Evolutionary conservation across 2,113 vertebrate species (phyloP), one percentile per base, ranked within the genome.

Genomic region (Perccottus glenii): DNA sequence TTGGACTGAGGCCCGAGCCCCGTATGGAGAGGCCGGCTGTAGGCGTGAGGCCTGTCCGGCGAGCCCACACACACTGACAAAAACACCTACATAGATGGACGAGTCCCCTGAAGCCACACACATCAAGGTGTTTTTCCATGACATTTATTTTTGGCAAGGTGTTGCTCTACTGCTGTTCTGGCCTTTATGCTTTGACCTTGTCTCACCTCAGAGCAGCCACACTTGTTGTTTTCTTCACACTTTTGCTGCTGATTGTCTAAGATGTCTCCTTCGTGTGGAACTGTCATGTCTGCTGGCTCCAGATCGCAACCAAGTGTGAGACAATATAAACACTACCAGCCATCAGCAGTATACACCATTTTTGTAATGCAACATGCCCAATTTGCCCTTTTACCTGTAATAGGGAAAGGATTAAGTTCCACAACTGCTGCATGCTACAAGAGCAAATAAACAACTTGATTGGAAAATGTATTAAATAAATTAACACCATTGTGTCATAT

Each of bases 1-100:
- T 68, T 87, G 89, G 86, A 89, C 90, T 81, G 67, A 78, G 79
- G 81, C 75, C 80, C 59, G 11, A 19, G 73, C 78, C 65, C 48
- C 73, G 48, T 49, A 68, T 75, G n/a, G 47, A 59, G 70, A 73
- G 78, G 49, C 64, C 63, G 61, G 68, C 78, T 78, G 78, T 58
- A 55, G 70, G 71, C 81, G 74, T 69, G 78, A 42, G 75, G 69
- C 45, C 62, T 2, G 19, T 32, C 27, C 47, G 49, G 60, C 45
- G 65, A 62, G 59, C 49, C 66, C 42, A 78, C 74, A 74, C 51
- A 58, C 47, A 73, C 16, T 57, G 51, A 58, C 65, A 67, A 12
- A 67, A 51, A 63, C 27, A 46, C n/a, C 57, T 42, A 19, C 42
- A 50, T 27, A 52, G 33, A 60, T 12, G 6, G 40, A 15, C 19